Percentiles rank a stretch among this genome's conserved stretches.
Evolutionary conservation across 2,113 vertebrate species (phyloP).

Genomic region (Actenoides lindsayi): DNA sequence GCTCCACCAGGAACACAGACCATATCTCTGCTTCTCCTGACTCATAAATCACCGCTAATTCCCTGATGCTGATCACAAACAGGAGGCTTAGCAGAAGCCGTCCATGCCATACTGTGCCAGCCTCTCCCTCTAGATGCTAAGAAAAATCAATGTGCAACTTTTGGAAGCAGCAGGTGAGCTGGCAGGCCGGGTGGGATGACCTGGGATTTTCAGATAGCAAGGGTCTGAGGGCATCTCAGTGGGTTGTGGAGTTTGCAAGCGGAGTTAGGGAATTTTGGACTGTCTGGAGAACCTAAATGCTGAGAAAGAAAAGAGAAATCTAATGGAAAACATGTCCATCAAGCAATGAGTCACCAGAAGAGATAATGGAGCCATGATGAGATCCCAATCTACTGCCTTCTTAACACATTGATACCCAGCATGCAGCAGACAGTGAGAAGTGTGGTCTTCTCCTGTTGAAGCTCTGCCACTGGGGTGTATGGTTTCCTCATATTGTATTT

Average conservation of each 20-base stretch:
- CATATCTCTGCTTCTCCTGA: neutral
- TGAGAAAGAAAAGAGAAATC: neutral
- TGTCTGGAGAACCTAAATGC: neutral
- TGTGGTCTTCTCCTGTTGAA: neutral
- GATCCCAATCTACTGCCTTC: neutral
- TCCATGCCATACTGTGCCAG: neutral
- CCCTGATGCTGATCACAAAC: constrained; percentile 1
- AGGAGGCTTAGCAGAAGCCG: neutral
- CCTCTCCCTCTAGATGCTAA: neutral
- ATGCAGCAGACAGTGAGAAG: neutral
- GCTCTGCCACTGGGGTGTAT: neutral
- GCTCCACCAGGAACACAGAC: neutral
- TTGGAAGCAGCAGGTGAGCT: neutral
- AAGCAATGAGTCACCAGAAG: neutral
- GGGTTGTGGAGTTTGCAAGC: neutral
- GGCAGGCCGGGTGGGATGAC: neutral
- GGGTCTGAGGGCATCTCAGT: neutral
- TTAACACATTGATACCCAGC: neutral
- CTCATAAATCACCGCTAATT: neutral
- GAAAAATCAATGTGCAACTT: neutral
- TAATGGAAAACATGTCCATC: neutral
- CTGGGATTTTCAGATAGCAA: neutral
- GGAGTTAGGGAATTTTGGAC: neutral
- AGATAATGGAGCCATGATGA: fast-evolving
- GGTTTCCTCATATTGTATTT: neutral